phyloP scores from a whole-genome alignment of 2,113 vertebrate genomes.

The Laterallus jamaicensis region DNA sequence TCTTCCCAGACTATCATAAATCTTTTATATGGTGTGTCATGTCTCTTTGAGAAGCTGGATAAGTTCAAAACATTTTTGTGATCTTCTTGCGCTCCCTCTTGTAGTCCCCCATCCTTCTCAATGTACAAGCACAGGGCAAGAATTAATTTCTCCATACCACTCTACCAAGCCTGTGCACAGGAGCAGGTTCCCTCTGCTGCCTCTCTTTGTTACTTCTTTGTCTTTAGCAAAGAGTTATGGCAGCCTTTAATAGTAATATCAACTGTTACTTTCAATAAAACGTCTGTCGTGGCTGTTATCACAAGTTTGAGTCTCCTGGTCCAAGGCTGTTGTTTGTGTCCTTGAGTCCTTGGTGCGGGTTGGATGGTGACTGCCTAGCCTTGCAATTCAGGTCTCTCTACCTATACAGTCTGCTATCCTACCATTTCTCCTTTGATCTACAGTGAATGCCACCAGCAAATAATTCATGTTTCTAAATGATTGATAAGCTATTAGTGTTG shows the following conservation, averaged over 20 bases:
- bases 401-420: not conserved
- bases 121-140: not conserved
- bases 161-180: not conserved
- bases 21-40: not conserved
- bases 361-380: not conserved
- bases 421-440: not conserved
- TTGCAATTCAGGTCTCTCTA: not conserved
- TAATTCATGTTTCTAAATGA: not conserved
- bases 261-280: not conserved
- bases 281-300: rapidly evolving
- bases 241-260: not conserved
- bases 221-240: not conserved
- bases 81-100: not conserved
- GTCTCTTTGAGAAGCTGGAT: not conserved
- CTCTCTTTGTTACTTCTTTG: not conserved
- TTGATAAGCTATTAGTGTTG: not conserved
- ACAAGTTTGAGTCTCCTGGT: not conserved
- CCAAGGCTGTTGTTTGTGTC: rapidly evolving
- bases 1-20: not conserved
- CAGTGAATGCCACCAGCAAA: not conserved
- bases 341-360: not conserved
- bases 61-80: not conserved
- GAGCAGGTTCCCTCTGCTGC: not conserved
- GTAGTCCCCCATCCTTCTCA: not conserved
- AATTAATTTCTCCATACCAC: not conserved